Evolutionary conservation across 1,140 invertebrate species (phyloP).

Genomic region (Lordiphosa mommai): DNA sequence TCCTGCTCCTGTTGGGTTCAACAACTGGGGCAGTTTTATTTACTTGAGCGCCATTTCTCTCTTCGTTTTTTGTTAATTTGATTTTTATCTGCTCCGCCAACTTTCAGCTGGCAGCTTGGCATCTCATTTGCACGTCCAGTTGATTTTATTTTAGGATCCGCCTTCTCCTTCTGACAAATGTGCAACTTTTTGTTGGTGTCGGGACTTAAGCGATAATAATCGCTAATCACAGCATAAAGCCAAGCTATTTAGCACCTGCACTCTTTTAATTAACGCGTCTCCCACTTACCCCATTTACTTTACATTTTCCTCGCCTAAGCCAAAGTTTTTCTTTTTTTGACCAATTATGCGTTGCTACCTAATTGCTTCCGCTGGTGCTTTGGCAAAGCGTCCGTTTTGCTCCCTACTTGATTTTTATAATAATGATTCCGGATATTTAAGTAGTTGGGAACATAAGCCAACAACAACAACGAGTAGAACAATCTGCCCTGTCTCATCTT

Average conservation of each 20-base stretch:
- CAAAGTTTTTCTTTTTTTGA: constrained; percentile 53
- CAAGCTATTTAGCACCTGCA: constrained; percentile 6
- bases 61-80: constrained; percentile 66
- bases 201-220: background rate
- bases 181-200: constrained; percentile 19
- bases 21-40: constrained; percentile 58
- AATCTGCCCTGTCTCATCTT: constrained; percentile 37
- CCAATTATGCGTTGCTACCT: constrained; percentile 67
- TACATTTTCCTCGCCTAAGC: constrained; percentile 18
- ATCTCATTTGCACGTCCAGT: constrained; percentile 55
- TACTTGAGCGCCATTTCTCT: constrained; percentile 55
- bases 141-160: constrained; percentile 54
- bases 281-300: constrained; percentile 10
- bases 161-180: constrained; percentile 16
- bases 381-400: constrained; percentile 44
- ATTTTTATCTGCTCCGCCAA: constrained; percentile 64
- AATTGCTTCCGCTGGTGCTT: constrained; percentile 61
- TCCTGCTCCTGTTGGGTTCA: constrained; percentile 3
- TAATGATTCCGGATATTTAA: constrained; percentile 77
- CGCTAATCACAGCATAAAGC: constrained; percentile 37
- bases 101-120: constrained; percentile 18
- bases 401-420: constrained; percentile 63
- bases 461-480: constrained; percentile 55
- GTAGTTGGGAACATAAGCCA: constrained; percentile 70
- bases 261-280: constrained; percentile 23